Evolutionary conservation across 2,113 vertebrate genomes (phyloP), one percentile per base, ranked within the genome.

Genomic region (Pongo abelii): DNA sequence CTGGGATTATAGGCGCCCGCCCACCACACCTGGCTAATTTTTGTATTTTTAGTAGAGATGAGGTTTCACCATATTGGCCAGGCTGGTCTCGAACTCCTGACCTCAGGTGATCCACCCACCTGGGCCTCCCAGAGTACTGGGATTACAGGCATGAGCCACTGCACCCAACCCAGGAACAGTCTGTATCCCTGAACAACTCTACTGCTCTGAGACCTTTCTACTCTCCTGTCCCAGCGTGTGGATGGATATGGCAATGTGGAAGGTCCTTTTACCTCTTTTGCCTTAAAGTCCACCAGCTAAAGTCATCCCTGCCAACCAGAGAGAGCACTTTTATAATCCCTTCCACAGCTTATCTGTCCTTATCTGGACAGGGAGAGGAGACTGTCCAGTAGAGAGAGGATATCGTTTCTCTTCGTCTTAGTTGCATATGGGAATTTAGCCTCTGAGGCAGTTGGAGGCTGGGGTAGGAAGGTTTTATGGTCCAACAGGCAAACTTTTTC

Each of bases 361-460:
- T 25, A 9, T 35, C 32, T 50, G 32, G 27, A 22, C 32, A 13
- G 14, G 12, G 17, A 32, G 61, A 17, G 18, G 23, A 81, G 35
- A 46, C 61, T 25, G 0, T 27, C 25, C 50, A 48, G 0, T 5
- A 1, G 0, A 35, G 30, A 32, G 32, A 87, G 20, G 18, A 1
- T 17, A 1, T 13, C 8, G 0, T 43, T 40, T 27, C 17, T 50
- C 74, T 38, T 57, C 43, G 14, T 14, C 57, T 20, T 20, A 5
- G 20, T 32, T 32, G 35, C 59, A 3, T 38, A 0, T 57, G 85
- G 74, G 81, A 64, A 38, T 52, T 40, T 22, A 61, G 84, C 43
- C 64, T 83, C 48, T 22, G 43, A 43, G 64, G 81, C 70, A 25
- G 5, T 14, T 22, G 43, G 79, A 94, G 48, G 93, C 69, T 48